These are phyloP conservation scores for Tholera decimalis DNA, from an alignment of 2,888 invertebrate genomes.

Conservation along the genomic window DNA sequence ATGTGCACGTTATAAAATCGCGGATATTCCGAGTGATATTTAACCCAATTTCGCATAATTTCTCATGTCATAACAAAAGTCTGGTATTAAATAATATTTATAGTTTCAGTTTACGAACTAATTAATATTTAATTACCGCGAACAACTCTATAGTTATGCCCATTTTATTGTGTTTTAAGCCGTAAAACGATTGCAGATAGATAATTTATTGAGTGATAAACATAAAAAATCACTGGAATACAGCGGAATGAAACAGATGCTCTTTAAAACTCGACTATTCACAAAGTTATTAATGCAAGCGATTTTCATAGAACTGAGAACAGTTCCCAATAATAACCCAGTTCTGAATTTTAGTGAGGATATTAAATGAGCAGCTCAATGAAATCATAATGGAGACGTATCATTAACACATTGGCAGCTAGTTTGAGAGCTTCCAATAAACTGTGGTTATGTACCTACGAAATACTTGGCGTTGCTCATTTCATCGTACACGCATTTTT, in stretches of 20 bases:
- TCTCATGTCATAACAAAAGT: constrained; percentile 5
- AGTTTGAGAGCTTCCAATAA: constrained; percentile 11
- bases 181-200: constrained; percentile 2
- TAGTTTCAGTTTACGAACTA: neutral
- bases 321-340: constrained; percentile 14
- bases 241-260: neutral
- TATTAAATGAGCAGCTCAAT: neutral
- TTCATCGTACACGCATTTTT: neutral
- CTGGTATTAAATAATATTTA: constrained; percentile 16
- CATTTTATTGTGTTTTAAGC: constrained; percentile 4
- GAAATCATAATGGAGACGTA: constrained; percentile 5
- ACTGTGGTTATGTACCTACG: constrained; percentile 6
- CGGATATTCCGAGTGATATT: constrained; percentile 32
- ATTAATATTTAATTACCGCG: neutral
- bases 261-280: constrained; percentile 28
- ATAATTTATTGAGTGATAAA: constrained; percentile 2
- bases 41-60: constrained; percentile 32
- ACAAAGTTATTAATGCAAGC: constrained; percentile 1
- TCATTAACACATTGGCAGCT: constrained; percentile 8
- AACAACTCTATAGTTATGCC: neutral
- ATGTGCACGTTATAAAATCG: constrained; percentile 41
- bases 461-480: too few species aligned
- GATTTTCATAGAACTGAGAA: constrained; percentile 23
- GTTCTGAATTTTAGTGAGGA: constrained; percentile 7
- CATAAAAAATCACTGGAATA: neutral